phyloP scores from a whole-genome alignment of 2,797 vertebrate species.

The Acanthiza pusilla region DNA sequence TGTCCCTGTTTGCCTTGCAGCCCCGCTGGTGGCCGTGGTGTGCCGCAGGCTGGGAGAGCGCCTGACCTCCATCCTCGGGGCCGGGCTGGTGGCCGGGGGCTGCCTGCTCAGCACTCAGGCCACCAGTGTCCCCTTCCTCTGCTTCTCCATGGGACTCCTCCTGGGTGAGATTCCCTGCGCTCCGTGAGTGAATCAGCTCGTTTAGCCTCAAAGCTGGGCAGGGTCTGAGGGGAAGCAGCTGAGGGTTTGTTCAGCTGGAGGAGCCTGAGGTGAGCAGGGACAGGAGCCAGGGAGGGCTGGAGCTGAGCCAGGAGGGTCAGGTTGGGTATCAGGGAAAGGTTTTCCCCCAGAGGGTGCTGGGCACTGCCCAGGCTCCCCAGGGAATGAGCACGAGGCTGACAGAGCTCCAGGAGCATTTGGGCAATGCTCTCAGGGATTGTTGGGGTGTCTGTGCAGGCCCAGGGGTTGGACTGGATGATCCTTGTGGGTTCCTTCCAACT shows the following conservation, averaged over 20 bases:
- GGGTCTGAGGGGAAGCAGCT: neutral
- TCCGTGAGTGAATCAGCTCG: rapidly evolving
- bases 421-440: rapidly evolving
- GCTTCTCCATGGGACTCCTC: conserved; percentile 88
- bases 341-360: neutral
- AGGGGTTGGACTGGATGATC: neutral
- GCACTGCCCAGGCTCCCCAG: neutral
- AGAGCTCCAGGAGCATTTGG: neutral
- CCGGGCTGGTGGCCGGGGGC: conserved; percentile 80
- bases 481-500: rapidly evolving
- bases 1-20: conserved; percentile 22
- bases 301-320: rapidly evolving
- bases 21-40: conserved; percentile 80
- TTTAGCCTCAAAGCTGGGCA: rapidly evolving
- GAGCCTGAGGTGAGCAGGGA: neutral
- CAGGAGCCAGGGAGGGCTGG: neutral
- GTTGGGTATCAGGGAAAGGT: rapidly evolving
- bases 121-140: conserved; percentile 83
- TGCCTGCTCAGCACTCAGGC: conserved; percentile 89
- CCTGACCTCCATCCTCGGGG: conserved; percentile 79
- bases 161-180: conserved; percentile 77
- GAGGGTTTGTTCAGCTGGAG: neutral
- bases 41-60: conserved; percentile 81
- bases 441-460: neutral
- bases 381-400: neutral